Evolutionary conservation across 2,797 vertebrate genomes (phyloP).

Genomic region (Enteromius trimaculatus): DNA sequence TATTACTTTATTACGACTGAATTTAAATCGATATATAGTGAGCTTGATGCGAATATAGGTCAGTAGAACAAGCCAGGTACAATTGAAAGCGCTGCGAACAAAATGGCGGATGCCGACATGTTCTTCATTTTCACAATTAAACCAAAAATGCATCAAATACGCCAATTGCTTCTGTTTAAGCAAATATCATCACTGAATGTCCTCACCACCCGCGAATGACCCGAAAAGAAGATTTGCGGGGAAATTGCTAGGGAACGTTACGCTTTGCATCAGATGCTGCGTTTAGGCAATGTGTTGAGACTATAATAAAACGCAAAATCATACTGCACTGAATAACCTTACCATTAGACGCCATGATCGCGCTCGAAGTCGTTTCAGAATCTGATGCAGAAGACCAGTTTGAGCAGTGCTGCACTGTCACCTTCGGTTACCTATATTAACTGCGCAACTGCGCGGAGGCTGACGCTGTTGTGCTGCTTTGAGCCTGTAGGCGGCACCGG

Average conservation of each 20-base stretch:
- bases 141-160: background rate
- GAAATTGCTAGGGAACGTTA: background rate
- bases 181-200: background rate
- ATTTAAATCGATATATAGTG: background rate
- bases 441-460: background rate
- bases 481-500: background rate
- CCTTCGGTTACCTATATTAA: background rate
- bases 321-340: slow-evolving; percentile 1
- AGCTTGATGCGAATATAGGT: slow-evolving; percentile 18
- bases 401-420: background rate
- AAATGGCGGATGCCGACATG: slow-evolving; percentile 60
- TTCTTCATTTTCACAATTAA: slow-evolving; percentile 36
- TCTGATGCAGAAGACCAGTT: background rate
- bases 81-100: slow-evolving; percentile 36
- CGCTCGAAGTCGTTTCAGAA: background rate
- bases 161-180: background rate
- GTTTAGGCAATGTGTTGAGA: too few species aligned
- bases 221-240: background rate
- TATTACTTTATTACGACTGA: background rate
- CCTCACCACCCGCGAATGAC: background rate
- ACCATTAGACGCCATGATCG: slow-evolving; percentile 47
- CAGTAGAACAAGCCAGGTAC: slow-evolving; percentile 22
- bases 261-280: background rate
- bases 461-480: background rate
- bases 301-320: background rate